Evolutionary conservation across 2,888 invertebrate species (phyloP).

Genomic region (Drosophila borealis): DNA sequence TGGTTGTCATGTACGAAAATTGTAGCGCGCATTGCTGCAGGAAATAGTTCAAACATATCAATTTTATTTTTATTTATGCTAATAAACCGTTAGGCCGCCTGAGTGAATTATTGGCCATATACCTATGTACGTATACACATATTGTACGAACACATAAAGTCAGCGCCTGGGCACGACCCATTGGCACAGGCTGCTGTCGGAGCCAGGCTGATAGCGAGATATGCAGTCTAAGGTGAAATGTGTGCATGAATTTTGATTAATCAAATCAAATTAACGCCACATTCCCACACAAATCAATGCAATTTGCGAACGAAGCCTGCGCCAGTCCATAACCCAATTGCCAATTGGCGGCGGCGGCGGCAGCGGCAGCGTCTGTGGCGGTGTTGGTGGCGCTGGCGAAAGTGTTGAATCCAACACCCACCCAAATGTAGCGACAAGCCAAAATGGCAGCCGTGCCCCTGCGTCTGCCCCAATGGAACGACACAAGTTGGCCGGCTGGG

Average conservation of each 20-base stretch:
- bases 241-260: constrained; percentile 69
- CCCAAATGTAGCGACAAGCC: constrained; percentile 62
- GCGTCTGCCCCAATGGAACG: constrained; percentile 8
- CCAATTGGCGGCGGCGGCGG: constrained; percentile 37
- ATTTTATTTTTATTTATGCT: constrained; percentile 81
- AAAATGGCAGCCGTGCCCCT: constrained; percentile 63
- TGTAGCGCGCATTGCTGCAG: constrained; percentile 81
- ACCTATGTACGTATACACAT: constrained; percentile 22
- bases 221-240: constrained; percentile 60
- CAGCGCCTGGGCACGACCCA: constrained; percentile 61
- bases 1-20: constrained; percentile 79
- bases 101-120: constrained; percentile 73
- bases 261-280: constrained; percentile 78
- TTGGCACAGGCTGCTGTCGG: constrained; percentile 42
- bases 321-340: constrained; percentile 43
- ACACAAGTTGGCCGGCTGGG: constrained; percentile 34
- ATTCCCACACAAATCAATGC: constrained; percentile 81
- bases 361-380: neutral
- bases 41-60: constrained; percentile 81
- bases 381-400: constrained; percentile 56
- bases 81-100: constrained; percentile 76
- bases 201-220: constrained; percentile 14
- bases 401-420: constrained; percentile 78
- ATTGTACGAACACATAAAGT: constrained; percentile 25
- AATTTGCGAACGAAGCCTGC: constrained; percentile 49